Evolutionary conservation across 1,140 invertebrate species (phyloP).

Genomic region (Uloborus diversus): DNA sequence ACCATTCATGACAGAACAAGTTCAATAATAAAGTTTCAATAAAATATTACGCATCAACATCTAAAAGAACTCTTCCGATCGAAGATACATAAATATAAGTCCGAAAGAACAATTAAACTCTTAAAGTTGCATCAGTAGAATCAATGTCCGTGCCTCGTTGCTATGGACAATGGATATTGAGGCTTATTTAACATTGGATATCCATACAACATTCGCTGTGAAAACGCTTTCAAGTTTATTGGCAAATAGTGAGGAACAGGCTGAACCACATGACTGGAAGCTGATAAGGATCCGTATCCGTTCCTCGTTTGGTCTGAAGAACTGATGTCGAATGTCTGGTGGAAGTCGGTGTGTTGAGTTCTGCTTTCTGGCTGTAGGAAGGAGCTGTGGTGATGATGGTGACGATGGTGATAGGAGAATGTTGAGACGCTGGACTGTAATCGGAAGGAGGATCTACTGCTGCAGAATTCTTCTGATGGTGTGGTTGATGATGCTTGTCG

Average conservation of each 20-base stretch:
- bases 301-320: background rate
- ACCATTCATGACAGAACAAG: no score
- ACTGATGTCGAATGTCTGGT: background rate
- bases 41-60: no score
- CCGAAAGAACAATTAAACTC: no score
- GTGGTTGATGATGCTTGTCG: background rate
- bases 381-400: constrained; percentile 24
- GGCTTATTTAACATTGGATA: constrained; percentile 51
- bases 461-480: constrained; percentile 30
- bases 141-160: constrained; percentile 16
- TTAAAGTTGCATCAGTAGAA: no score
- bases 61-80: no score
- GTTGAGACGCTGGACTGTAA: constrained; percentile 38
- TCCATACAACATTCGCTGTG: constrained; percentile 43
- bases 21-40: no score
- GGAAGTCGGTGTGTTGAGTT: constrained; percentile 3
- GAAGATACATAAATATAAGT: no score
- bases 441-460: constrained; percentile 28
- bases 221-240: constrained; percentile 40
- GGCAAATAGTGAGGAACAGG: constrained; percentile 52
- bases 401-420: constrained; percentile 37
- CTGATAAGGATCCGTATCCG: background rate
- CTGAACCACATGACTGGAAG: constrained; percentile 26
- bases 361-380: constrained; percentile 6
- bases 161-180: constrained; percentile 39